Evolutionary conservation across 2,888 invertebrate genomes (phyloP).

Genomic region (Labia minor): DNA sequence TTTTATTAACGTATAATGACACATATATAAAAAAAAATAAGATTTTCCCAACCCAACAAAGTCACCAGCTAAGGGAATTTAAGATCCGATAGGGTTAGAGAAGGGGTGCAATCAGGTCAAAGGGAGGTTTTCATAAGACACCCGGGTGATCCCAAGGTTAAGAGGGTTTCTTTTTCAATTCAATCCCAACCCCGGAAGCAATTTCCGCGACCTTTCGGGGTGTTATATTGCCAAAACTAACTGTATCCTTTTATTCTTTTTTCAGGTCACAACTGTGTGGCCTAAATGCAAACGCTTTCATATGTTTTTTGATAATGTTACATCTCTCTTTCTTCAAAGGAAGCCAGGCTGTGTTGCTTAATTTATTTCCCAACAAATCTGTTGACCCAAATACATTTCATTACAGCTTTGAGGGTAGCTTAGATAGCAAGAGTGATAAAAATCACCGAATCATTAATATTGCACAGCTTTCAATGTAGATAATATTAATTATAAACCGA

Average conservation of each 20-base stretch:
- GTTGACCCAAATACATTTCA: background rate
- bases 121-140: background rate
- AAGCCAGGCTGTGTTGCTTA: background rate
- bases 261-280: background rate
- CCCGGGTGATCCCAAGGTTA: background rate
- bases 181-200: background rate
- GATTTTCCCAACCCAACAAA: no score
- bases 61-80: background rate
- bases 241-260: constrained; percentile 4
- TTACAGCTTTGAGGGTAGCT: background rate
- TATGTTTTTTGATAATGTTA: background rate
- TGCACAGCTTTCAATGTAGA: no score
- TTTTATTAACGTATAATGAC: no score
- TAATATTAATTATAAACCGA: background rate
- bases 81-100: background rate
- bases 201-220: constrained; percentile 2
- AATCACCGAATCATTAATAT: background rate
- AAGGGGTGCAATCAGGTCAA: background rate
- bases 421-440: background rate
- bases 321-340: background rate
- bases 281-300: background rate
- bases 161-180: background rate
- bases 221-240: constrained; percentile 7
- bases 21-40: no score
- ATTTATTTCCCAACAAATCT: background rate